Evolutionary conservation across 2,113 vertebrate species (phyloP).

Genomic region (Carassius gibelio): DNA sequence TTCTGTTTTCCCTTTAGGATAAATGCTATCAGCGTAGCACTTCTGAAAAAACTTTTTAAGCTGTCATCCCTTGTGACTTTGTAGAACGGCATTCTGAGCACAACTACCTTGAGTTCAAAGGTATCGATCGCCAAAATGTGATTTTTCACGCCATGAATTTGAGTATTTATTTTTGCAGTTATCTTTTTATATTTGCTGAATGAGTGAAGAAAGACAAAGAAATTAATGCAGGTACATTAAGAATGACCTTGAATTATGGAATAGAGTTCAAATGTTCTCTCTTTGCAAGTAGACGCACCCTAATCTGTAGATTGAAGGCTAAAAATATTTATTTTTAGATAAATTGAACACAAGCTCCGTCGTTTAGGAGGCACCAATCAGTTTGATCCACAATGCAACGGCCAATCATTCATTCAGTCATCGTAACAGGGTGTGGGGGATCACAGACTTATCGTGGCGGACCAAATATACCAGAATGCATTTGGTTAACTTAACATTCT

Average conservation of each 20-base stretch:
- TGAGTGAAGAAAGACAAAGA: slow-evolving; percentile 32
- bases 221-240: slow-evolving; percentile 57
- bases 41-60: slow-evolving; percentile 21
- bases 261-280: slow-evolving; percentile 37
- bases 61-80: slow-evolving; percentile 31
- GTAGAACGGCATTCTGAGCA: slow-evolving; percentile 50
- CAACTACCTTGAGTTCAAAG: slow-evolving; percentile 51
- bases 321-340: slow-evolving; percentile 61
- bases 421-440: slow-evolving; percentile 30
- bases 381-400: slow-evolving; percentile 18
- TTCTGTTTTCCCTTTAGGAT: slow-evolving; percentile 13
- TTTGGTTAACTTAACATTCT: slow-evolving; percentile 23
- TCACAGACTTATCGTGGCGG: slow-evolving; percentile 60
- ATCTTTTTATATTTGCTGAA: slow-evolving; percentile 56
- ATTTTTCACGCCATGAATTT: slow-evolving; percentile 64
- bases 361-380: slow-evolving; percentile 40
- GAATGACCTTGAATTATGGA: slow-evolving; percentile 42
- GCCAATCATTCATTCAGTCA: slow-evolving; percentile 28
- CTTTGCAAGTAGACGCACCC: slow-evolving; percentile 48
- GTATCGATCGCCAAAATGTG: slow-evolving; percentile 59
- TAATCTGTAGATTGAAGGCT: slow-evolving; percentile 73
- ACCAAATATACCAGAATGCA: slow-evolving; percentile 62
- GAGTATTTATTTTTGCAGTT: slow-evolving; percentile 65
- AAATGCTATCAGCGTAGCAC: slow-evolving; percentile 35
- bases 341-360: slow-evolving; percentile 47